Percentiles rank a stretch among this genome's conserved stretches.
phyloP scores from a whole-genome alignment of 1,140 invertebrate genomes.

The Euura saliciscinereae region DNA sequence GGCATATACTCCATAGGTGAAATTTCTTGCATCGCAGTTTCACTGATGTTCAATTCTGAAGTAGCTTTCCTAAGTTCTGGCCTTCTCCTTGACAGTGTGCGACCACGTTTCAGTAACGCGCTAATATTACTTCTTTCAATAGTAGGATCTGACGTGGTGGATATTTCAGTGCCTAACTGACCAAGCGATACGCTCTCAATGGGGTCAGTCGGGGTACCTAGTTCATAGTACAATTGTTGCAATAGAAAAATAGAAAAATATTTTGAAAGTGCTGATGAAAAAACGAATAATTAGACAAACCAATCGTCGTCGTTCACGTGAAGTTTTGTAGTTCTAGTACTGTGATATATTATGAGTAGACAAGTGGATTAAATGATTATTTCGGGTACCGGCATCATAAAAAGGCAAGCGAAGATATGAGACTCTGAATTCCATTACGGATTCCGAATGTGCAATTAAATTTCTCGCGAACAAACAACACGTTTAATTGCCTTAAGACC shows the following conservation, averaged over 20 bases:
- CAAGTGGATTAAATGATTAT: too few relatives aligned
- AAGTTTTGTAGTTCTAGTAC: too few relatives aligned
- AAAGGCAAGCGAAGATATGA: too few relatives aligned
- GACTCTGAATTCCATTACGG: too few relatives aligned
- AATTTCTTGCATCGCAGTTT: neutral
- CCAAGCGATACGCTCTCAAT: neutral
- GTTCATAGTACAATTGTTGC: neutral
- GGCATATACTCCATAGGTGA: neutral
- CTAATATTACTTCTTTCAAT: constrained; percentile 31
- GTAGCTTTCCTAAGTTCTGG: constrained; percentile 30
- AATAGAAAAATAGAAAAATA: neutral
- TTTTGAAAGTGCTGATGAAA: constrained; percentile 34
- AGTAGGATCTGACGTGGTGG: constrained; percentile 21
- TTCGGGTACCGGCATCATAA: too few relatives aligned
- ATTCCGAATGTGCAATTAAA: too few relatives aligned
- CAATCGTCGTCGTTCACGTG: too few relatives aligned
- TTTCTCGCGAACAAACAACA: too few relatives aligned
- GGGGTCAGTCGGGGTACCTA: neutral
- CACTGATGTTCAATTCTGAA: constrained; percentile 5
- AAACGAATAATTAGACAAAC: too few relatives aligned
- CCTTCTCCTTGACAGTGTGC: constrained; percentile 42
- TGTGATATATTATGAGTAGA: too few relatives aligned
- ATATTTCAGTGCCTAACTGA: constrained; percentile 19
- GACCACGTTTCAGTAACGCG: constrained; percentile 46
- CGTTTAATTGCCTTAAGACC: too few relatives aligned